These are phyloP conservation scores for Sinocyclocheilus maitianheensis DNA, from an alignment of 2,113 vertebrate species.

Conservation along the genomic window DNA sequence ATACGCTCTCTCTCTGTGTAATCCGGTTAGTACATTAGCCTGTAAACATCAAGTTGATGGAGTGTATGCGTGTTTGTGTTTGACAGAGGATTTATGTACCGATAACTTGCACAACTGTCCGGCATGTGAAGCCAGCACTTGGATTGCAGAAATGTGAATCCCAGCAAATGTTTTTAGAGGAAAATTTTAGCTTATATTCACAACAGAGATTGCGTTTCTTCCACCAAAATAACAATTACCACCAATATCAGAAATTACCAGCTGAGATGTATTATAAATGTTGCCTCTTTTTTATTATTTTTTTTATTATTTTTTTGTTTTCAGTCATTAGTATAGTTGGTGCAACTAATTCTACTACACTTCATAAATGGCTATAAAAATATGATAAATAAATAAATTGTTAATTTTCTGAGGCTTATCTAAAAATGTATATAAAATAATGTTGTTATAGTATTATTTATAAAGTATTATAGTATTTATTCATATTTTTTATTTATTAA, in stretches of 20 bases:
- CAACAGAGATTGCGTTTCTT: neutral
- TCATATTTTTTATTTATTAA: neutral
- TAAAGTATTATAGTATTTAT: neutral
- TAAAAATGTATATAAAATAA: neutral
- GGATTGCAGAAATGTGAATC: neutral
- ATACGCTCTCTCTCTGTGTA: conserved; percentile 27
- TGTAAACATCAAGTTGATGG: conserved; percentile 36
- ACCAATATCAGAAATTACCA: neutral
- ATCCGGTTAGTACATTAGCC: conserved; percentile 47
- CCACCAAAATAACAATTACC: neutral
- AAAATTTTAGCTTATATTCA: neutral
- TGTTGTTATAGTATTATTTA: neutral
- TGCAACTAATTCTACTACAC: neutral
- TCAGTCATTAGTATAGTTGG: neutral
- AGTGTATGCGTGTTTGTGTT: conserved; percentile 28
- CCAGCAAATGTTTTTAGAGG: neutral
- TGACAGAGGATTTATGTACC: conserved; percentile 40
- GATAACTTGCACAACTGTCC: conserved; percentile 23
- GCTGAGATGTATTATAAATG: neutral
- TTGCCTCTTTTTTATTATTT: neutral
- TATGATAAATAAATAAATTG: neutral
- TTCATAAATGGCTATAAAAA: neutral
- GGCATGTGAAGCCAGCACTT: neutral
- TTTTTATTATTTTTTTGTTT: neutral
- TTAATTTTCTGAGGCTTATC: neutral